phyloP scores from a whole-genome alignment of 1,140 invertebrate species.

The Drosophila kurseongensis region DNA sequence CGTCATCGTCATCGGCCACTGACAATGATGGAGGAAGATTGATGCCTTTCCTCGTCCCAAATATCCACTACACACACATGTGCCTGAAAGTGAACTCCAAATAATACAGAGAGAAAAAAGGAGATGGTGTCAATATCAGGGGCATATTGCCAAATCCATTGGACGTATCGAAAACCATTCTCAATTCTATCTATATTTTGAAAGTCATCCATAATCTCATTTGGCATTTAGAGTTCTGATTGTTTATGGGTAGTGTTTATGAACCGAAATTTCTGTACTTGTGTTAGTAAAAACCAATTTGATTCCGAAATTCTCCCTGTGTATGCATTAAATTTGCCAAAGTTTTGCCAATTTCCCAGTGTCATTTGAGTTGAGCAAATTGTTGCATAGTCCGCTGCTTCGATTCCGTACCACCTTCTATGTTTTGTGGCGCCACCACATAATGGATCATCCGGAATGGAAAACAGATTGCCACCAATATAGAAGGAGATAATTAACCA shows the following conservation, averaged over 20 bases:
- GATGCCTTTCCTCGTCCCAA: constrained; percentile 58
- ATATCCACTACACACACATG: constrained; percentile 13
- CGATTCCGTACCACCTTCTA: background rate
- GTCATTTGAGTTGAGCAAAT: constrained; percentile 30
- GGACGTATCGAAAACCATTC: too few species aligned
- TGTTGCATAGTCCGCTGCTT: constrained; percentile 17
- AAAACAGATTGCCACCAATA: background rate
- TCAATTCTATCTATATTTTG: too few species aligned
- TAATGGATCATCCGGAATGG: constrained; percentile 13
- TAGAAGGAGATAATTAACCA: constrained; percentile 7
- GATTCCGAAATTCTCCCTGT: constrained; percentile 7
- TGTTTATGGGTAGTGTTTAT: too few species aligned
- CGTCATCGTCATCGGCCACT: constrained; percentile 67
- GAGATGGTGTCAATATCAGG: too few species aligned
- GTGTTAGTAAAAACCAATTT: too few species aligned
- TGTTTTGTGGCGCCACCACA: background rate
- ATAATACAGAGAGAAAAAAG: background rate
- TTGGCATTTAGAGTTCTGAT: too few species aligned
- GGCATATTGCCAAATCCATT: too few species aligned
- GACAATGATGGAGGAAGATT: constrained; percentile 81
- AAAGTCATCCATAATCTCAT: too few species aligned
- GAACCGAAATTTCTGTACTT: too few species aligned
- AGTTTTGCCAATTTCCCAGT: constrained; percentile 15
- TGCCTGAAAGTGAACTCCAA: background rate
- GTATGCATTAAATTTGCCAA: constrained; percentile 10